Evolutionary conservation across 2,113 vertebrate species (phyloP).

Genomic region (Muscicapa adusta): DNA sequence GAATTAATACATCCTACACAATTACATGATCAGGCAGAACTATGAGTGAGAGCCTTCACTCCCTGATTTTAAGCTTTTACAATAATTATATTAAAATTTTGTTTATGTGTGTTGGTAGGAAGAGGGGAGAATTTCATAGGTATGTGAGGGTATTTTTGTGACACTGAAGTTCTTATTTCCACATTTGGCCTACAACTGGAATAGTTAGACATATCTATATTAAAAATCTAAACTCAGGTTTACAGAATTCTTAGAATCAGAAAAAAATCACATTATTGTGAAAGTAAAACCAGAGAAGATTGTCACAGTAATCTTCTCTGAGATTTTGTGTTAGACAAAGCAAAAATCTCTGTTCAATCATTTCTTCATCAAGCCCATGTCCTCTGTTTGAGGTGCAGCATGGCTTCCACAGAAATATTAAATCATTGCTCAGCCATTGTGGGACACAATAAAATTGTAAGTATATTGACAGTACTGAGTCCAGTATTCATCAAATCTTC

Average conservation of each 20-base stretch:
- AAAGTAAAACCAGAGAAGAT: background rate
- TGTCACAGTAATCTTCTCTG: background rate
- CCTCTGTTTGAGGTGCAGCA: background rate
- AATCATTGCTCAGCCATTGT: background rate
- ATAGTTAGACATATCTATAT: background rate
- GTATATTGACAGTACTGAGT: background rate
- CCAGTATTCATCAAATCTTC: background rate
- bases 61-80: background rate
- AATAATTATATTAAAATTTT: background rate
- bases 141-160: background rate
- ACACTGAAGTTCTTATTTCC: background rate
- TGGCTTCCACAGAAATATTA: background rate
- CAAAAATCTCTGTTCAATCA: background rate
- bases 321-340: background rate
- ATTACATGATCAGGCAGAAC: background rate
- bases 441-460: background rate
- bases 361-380: background rate
- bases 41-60: background rate
- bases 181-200: background rate
- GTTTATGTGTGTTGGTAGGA: accelerated
- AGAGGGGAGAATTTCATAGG: background rate
- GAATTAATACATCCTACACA: background rate
- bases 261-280: accelerated
- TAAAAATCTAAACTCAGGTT: background rate
- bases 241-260: background rate